Percentiles rank a stretch among this genome's conserved stretches.
phyloP scores from a whole-genome alignment of 2,888 invertebrate genomes.

The Uropetala carovei region DNA sequence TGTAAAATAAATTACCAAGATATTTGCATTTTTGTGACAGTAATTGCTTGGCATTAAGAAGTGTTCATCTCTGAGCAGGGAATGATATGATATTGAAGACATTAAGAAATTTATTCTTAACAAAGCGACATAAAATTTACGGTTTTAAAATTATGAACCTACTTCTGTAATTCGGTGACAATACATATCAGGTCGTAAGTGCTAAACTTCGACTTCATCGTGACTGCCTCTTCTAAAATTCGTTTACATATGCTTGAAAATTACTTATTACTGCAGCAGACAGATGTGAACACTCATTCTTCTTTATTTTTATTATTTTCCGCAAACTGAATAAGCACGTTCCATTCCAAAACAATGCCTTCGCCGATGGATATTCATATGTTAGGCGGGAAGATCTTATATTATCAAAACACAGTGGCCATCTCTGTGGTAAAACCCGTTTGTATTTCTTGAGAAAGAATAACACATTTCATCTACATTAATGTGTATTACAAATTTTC shows the following conservation, averaged over 20 bases:
- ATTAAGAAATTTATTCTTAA: neutral
- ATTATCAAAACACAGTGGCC: too few relatives aligned
- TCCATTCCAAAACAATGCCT: neutral
- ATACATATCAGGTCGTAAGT: slow-evolving; percentile 95
- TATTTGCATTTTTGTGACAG: neutral
- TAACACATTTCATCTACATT: too few relatives aligned
- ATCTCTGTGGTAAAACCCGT: too few relatives aligned
- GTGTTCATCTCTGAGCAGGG: neutral
- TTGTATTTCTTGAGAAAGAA: too few relatives aligned
- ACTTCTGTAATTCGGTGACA: slow-evolving; percentile 91
- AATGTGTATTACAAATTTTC: too few relatives aligned
- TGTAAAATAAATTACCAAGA: slow-evolving; percentile 73
- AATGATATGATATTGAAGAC: neutral
- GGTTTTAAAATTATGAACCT: slow-evolving; percentile 71
- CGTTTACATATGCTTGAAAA: neutral
- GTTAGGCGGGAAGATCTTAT: neutral
- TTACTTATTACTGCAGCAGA: too few relatives aligned
- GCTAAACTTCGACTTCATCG: slow-evolving; percentile 96
- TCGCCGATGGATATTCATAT: neutral
- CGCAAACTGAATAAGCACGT: neutral
- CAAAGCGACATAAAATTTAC: neutral
- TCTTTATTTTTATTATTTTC: neutral
- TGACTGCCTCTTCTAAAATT: slow-evolving; percentile 68
- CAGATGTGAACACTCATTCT: neutral
- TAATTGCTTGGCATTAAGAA: neutral